Conservation (phyloP, 2,797 vertebrate genomes). For the Pogonophryne albipinna region DNA sequence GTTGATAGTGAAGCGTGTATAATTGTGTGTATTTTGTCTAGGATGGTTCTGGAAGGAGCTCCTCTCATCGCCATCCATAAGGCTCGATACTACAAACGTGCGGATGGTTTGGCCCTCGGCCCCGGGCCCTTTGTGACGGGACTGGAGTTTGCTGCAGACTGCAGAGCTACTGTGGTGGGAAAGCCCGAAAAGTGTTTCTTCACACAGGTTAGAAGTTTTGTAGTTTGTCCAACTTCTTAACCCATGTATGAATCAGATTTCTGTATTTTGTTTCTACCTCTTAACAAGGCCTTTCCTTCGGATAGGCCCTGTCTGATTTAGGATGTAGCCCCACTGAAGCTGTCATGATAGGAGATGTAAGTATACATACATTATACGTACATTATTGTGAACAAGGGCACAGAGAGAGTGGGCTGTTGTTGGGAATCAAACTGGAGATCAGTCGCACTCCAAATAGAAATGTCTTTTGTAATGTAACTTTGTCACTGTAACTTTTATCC, state of each 20-base stretch:
- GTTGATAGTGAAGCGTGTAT: not conserved
- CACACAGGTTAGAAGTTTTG: conserved; percentile 61
- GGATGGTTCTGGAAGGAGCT: conserved; percentile 91
- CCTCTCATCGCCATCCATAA: conserved; percentile 97
- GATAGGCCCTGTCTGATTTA: conserved; percentile 88
- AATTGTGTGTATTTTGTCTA: conserved; percentile 54
- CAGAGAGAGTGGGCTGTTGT: not conserved
- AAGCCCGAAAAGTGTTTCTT: conserved; percentile 95
- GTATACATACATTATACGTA: conserved; percentile 18
- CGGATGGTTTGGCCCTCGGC: conserved; percentile 93
- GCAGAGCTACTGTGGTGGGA: conserved; percentile 91
- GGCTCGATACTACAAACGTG: conserved; percentile 93
- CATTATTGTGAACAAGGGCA: no score
- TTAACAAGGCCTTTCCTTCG: not conserved
- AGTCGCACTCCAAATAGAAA: not conserved
- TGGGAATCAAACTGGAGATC: not conserved
- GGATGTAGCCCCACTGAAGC: conserved; percentile 89
- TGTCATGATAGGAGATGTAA: conserved; percentile 94
- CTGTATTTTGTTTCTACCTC: not conserved
- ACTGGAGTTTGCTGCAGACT: conserved; percentile 91
- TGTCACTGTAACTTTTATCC: no score
- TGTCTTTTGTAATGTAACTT: no score
- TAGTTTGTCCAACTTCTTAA: no score
- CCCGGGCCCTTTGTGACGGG: conserved; percentile 94
- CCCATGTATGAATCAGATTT: not conserved